Evolutionary conservation across 2,113 vertebrate genomes (phyloP).

Genomic region (Zeus faber): DNA sequence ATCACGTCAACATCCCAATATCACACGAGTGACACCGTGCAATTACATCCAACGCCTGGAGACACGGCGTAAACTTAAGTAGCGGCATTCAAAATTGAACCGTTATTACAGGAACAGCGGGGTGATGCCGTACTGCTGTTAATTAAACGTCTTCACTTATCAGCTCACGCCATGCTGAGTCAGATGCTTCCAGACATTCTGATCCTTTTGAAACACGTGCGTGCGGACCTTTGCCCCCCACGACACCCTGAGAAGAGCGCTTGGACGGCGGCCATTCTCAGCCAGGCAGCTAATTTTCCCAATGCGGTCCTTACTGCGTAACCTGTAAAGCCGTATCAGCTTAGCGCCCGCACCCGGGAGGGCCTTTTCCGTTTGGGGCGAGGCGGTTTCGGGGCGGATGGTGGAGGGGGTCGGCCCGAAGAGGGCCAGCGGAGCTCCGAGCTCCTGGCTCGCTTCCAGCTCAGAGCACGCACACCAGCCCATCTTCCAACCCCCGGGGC

Average conservation of each 20-base stretch:
- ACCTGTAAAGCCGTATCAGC: constrained; percentile 46
- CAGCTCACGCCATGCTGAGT: no score
- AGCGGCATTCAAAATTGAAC: no score
- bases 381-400: constrained; percentile 11
- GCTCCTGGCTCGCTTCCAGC: constrained; percentile 65
- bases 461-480: constrained; percentile 71
- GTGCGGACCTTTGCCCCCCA: background rate
- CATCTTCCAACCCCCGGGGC: constrained; percentile 74
- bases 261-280: constrained; percentile 26
- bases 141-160: no score
- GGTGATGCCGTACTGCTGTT: no score
- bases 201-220: background rate
- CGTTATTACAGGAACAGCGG: no score
- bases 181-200: no score
- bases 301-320: constrained; percentile 22
- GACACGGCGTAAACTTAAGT: no score
- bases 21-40: no score
- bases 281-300: constrained; percentile 37
- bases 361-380: no score
- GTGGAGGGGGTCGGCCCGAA: background rate
- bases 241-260: constrained; percentile 13
- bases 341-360: constrained; percentile 45
- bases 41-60: no score
- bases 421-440: constrained; percentile 36
- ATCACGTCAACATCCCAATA: no score